Percentiles rank a stretch among this genome's conserved stretches.
phyloP scores from a whole-genome alignment of 2,797 vertebrate species.

The Trachurus trachurus region DNA sequence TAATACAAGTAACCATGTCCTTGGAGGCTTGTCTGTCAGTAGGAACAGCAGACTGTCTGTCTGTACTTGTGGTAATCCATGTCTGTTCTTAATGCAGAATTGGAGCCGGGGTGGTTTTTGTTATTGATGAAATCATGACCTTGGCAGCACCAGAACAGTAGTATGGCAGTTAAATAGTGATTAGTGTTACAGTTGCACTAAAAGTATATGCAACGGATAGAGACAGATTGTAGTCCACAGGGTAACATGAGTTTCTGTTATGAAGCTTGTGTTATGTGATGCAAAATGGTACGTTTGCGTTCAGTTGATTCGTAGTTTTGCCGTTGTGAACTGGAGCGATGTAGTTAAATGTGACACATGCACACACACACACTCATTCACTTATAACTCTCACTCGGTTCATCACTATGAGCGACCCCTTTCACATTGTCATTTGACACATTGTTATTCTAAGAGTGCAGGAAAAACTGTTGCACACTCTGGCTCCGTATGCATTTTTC shows the following conservation, averaged over 20 bases:
- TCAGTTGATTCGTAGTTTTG: neutral
- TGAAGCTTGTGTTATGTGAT: neutral
- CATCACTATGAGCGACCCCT: neutral
- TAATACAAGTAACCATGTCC: constrained; percentile 57
- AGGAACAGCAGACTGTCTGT: constrained; percentile 61
- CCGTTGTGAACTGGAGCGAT: neutral
- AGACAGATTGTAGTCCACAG: constrained; percentile 12
- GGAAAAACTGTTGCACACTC: neutral
- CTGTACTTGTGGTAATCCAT: constrained; percentile 68
- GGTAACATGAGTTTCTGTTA: constrained; percentile 1
- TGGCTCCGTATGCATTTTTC: neutral
- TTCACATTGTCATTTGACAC: neutral
- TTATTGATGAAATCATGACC: constrained; percentile 58
- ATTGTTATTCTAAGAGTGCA: neutral
- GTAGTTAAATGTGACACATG: no score
- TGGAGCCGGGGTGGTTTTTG: constrained; percentile 45
- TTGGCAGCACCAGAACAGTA: constrained; percentile 39
- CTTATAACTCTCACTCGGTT: neutral
- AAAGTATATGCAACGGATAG: constrained; percentile 19
- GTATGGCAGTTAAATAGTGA: constrained; percentile 48
- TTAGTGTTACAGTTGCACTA: constrained; percentile 36
- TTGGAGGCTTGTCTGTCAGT: constrained; percentile 55
- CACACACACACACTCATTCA: no score
- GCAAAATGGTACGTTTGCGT: neutral
- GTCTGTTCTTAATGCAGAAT: constrained; percentile 49